A percentile compares a stretch with the other conserved stretches of the same genome.
These are phyloP conservation scores for Gymnocypris eckloni DNA, from an alignment of 2,797 vertebrate genomes.

Conservation along the genomic window DNA sequence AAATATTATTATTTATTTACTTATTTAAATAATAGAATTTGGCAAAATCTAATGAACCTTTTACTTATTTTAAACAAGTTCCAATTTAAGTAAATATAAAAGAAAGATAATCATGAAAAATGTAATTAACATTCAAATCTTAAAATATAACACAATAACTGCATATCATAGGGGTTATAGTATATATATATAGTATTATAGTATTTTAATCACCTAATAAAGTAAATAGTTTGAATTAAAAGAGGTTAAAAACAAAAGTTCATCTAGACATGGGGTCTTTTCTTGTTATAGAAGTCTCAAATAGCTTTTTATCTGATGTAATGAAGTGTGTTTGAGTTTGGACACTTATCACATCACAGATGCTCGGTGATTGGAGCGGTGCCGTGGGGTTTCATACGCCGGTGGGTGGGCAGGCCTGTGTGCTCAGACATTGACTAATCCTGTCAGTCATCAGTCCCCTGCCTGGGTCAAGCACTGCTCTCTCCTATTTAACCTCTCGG, in stretches of 20 bases:
- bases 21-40: not conserved
- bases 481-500: conserved; percentile 42
- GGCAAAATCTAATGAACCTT: not conserved
- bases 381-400: not conserved
- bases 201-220: not conserved
- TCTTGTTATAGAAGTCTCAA: not conserved
- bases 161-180: not conserved
- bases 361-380: not conserved
- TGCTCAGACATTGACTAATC: conserved; percentile 52
- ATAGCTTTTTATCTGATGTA: not conserved
- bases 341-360: not conserved
- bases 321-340: not conserved
- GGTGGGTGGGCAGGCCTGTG: conserved; percentile 34
- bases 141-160: not conserved
- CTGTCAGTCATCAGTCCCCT: conserved; percentile 50
- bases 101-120: not conserved
- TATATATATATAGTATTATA: too few relatives aligned
- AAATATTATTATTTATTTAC: not conserved
- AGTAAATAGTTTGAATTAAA: not conserved
- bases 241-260: not conserved
- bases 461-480: conserved; percentile 48
- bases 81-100: not conserved
- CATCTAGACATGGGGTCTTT: not conserved
- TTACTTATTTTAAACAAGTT: not conserved
- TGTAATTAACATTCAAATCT: not conserved